phyloP scores from a whole-genome alignment of 2,113 vertebrate genomes.

The Sula dactylatra region DNA sequence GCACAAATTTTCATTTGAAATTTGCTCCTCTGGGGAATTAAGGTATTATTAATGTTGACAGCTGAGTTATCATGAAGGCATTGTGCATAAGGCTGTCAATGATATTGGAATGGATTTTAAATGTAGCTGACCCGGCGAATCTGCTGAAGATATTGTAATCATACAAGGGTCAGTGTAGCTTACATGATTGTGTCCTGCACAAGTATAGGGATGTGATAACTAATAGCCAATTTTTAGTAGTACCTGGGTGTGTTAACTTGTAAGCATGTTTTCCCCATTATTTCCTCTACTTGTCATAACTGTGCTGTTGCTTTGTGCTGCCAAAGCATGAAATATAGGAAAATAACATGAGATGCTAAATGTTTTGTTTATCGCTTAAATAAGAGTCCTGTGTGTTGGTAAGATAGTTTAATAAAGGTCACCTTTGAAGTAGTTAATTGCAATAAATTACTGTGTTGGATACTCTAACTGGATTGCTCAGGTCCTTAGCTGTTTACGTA shows the following conservation, averaged over 20 bases:
- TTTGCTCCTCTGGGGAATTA: neutral
- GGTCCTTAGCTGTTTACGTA: neutral
- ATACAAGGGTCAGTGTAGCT: fast-evolving
- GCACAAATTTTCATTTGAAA: neutral
- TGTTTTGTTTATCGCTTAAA: neutral
- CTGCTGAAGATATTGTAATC: neutral
- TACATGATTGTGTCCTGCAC: neutral
- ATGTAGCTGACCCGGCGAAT: fast-evolving
- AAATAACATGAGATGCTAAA: neutral
- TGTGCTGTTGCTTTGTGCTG: neutral
- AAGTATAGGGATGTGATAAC: neutral
- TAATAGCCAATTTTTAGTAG: neutral
- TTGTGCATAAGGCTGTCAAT: neutral
- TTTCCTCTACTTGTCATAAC: neutral
- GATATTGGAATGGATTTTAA: neutral
- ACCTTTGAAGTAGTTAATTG: constrained; percentile 50
- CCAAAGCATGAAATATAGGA: neutral
- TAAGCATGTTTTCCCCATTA: neutral
- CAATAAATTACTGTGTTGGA: constrained; percentile 19
- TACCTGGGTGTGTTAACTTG: neutral
- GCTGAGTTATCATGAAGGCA: neutral
- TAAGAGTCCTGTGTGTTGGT: neutral
- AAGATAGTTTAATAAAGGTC: constrained; percentile 38
- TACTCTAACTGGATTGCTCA: constrained; percentile 22
- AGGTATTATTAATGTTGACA: neutral